Percentiles rank a stretch among this genome's conserved stretches.
phyloP scores from a whole-genome alignment of 2,797 vertebrate genomes.

The Tokudaia muenninki region DNA sequence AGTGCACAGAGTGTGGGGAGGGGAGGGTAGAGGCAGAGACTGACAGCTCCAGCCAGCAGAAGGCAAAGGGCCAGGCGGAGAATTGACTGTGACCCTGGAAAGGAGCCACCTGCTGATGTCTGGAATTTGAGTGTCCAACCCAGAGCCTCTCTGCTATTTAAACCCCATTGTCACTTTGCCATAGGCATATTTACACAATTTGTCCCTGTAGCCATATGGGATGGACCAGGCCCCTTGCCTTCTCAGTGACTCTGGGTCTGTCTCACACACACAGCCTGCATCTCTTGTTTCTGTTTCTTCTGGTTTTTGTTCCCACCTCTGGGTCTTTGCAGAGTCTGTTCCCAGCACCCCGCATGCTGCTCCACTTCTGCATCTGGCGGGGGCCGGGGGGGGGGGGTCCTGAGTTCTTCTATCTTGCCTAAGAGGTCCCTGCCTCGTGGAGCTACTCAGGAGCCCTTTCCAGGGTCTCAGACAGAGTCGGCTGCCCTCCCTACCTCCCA shows the following conservation, averaged over 20 bases:
- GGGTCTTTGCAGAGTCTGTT: not conserved
- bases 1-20: not conserved
- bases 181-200: not conserved
- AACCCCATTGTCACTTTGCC: not conserved
- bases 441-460: not conserved
- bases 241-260: not conserved
- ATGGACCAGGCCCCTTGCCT: accelerated
- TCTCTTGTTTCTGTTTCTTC: not conserved
- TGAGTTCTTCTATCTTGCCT: not conserved
- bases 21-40: not conserved
- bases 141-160: not conserved
- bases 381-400: too few species aligned
- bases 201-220: not conserved
- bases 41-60: too few species aligned
- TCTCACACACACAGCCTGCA: too few species aligned
- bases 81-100: not conserved
- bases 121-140: not conserved
- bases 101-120: not conserved
- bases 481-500: not conserved
- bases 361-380: accelerated
- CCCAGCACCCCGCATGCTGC: not conserved
- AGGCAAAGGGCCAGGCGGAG: not conserved
- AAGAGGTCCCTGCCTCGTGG: not conserved
- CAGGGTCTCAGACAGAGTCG: not conserved
- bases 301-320: not conserved